Evolutionary conservation across 2,797 vertebrate genomes (phyloP).

Genomic region (Manis crassicaudata): DNA sequence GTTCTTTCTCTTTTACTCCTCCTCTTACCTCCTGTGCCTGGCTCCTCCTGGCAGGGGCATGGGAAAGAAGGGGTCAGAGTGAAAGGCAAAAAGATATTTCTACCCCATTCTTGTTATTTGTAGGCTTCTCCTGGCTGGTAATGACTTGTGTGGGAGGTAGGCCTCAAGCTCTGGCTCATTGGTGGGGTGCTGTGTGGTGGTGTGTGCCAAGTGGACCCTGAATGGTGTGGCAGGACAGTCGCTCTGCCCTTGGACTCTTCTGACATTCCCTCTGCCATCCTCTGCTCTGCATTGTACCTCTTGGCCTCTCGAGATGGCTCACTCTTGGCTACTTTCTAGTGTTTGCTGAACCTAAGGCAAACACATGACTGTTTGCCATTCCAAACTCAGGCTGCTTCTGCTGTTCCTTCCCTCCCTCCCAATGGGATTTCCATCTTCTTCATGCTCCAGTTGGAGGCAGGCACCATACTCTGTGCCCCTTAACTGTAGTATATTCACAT

Average conservation of each 20-base stretch:
- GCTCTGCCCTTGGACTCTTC: not conserved
- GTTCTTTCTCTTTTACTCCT: not conserved
- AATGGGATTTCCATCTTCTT: not conserved
- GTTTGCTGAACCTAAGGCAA: not conserved
- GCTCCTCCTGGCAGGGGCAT: not conserved
- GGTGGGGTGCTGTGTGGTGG: not conserved
- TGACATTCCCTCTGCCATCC: no score
- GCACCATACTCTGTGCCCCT: not conserved
- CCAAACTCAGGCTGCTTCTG: not conserved
- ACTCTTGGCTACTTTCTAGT: not conserved
- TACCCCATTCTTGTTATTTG: not conserved
- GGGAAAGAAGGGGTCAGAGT: not conserved
- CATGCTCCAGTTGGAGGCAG: not conserved
- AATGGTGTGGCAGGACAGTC: not conserved
- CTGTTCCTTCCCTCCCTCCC: not conserved
- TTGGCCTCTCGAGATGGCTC: no score
- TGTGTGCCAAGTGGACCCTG: not conserved
- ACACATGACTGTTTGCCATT: not conserved
- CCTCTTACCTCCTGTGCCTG: not conserved
- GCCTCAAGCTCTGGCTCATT: not conserved
- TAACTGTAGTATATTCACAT: not conserved
- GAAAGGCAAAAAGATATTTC: not conserved
- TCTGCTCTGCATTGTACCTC: not conserved
- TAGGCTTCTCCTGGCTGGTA: not conserved
- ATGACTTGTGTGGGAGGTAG: not conserved